Percentiles rank a stretch among this genome's conserved stretches.
Evolutionary conservation across 2,113 vertebrate species (phyloP).

Genomic region (Malurus alboscapulatus): DNA sequence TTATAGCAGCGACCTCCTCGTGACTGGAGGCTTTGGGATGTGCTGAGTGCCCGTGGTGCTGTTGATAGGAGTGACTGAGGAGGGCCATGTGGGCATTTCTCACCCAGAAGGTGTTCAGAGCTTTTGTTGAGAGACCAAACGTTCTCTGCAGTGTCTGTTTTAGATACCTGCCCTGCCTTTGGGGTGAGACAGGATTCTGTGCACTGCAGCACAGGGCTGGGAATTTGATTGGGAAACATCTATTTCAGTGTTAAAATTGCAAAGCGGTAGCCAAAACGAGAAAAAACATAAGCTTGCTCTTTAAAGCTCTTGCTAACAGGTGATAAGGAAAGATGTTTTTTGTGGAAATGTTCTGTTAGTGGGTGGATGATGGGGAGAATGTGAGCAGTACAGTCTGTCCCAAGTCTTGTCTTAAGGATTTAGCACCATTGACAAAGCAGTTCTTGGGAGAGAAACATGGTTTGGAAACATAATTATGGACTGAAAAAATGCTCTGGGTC

Average conservation of each 20-base stretch:
- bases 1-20: background rate
- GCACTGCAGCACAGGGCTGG: background rate
- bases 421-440: background rate
- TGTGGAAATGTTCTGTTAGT: background rate
- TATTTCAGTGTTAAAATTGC: background rate
- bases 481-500: background rate
- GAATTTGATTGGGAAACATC: background rate
- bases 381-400: background rate
- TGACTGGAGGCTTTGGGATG: background rate
- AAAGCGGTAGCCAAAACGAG: background rate
- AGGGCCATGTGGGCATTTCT: background rate
- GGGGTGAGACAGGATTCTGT: background rate
- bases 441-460: background rate
- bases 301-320: background rate
- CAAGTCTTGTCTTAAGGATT: background rate
- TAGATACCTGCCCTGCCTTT: background rate
- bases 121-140: background rate
- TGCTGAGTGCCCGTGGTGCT: background rate
- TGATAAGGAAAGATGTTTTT: background rate
- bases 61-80: background rate
- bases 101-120: background rate
- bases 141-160: background rate
- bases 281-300: background rate
- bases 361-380: background rate
- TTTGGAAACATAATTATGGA: background rate